Base-by-base conservation (phyloP, 2,797 vertebrate species). In the Chiroxiphia lanceolata region DNA sequence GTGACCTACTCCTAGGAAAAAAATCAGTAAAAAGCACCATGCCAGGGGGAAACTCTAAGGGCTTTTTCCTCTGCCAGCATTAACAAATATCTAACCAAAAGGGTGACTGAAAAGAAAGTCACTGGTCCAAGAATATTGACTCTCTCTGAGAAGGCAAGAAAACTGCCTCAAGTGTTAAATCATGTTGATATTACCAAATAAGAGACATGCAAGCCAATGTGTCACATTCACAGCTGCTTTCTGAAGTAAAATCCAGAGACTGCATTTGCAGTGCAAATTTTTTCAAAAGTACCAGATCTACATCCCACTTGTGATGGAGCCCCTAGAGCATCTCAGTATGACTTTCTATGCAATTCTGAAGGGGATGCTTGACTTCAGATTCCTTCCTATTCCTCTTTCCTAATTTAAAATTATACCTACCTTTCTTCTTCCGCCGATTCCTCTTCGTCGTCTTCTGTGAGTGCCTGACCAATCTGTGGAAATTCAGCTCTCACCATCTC, bases 401-500 rank as follows among this genome's bases (percentile, higher is more conserved):
- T 50, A 23, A 42, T 76, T 90, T 91, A 33, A 87, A 44, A 63
- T 61, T 34, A 42, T 13, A 51, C 42, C 77, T 90, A 98, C 98
- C 95, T 96, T 82, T 93, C 84, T 38, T 89, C 83, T 77, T 89
- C 95, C 61, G 20, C 17, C 27, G 76, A 27, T 81, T 86, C 87
- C 15, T 77, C 74, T 74, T 75, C 65, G 23, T 6, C 22, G 26
- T 79, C 76, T 64, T 88, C 83, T n/a, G 48, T 47, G 36, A 59
- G 9, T 45, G 40, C 3, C 16, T 87, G 71, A 21, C 7, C 77
- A 59, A 85, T n/a, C 34, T 97, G 89, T 47, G 95, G 96, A 96
- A 98, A 98, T 96, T 97, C 97, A 15, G 94, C 97, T 93, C 89
- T 95, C 56, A 98, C 87, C 97, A 98, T 98, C 91, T 98, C 97